These are phyloP conservation scores for Caenorhabditis plicata DNA, from an alignment of 2,888 invertebrate genomes.

Conservation along the genomic window DNA sequence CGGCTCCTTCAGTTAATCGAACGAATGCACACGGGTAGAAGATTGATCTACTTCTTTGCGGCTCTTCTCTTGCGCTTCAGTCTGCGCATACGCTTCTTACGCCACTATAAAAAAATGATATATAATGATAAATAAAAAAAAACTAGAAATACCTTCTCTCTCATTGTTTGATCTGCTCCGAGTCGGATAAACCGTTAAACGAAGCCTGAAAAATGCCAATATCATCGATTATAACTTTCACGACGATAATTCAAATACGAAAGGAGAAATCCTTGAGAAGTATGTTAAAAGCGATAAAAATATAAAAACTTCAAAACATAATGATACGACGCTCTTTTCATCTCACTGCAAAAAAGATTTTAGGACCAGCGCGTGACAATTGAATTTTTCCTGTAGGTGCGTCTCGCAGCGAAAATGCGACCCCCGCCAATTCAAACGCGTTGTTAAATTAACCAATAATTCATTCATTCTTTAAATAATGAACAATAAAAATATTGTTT, in stretches of 20 bases:
- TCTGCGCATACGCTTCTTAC: conserved; percentile 65
- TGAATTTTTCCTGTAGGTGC: conserved; percentile 7
- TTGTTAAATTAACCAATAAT: no score
- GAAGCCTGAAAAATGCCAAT: conserved; percentile 24
- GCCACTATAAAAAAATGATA: conserved; percentile 52
- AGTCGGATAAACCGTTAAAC: conserved; percentile 27
- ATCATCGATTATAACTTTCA: neutral
- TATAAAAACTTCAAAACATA: neutral
- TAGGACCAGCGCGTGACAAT: conserved; percentile 3
- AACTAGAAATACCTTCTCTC: conserved; percentile 28
- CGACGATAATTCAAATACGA: neutral
- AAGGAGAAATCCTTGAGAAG: neutral
- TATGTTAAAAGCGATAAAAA: neutral
- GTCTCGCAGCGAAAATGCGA: conserved; percentile 28
- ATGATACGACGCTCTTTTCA: neutral
- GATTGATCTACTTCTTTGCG: conserved; percentile 54
- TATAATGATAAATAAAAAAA: neutral
- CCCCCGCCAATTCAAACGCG: conserved; percentile 17
- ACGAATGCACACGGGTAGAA: conserved; percentile 7
- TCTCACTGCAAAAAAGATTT: conserved; percentile 2
- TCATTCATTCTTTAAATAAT: no score
- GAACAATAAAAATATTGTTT: no score
- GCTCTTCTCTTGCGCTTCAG: conserved; percentile 66
- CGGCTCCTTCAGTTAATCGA: conserved; percentile 18
- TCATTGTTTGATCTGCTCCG: conserved; percentile 35